Evolutionary conservation across 2,797 vertebrate species (phyloP).

Genomic region (Microctenopoma lineatum): DNA sequence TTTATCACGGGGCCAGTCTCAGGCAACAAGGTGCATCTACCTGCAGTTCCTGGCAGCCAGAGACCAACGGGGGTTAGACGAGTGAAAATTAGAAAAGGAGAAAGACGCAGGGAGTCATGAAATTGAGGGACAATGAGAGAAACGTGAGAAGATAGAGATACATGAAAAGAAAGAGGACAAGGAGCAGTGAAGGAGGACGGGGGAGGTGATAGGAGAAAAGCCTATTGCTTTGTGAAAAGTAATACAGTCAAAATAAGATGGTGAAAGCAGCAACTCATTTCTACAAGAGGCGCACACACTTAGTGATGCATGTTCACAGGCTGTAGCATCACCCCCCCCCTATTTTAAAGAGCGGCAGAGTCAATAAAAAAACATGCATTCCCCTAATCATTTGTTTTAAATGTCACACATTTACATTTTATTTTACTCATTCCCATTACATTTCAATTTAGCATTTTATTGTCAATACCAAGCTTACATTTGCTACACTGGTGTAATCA

Average conservation of each 20-base stretch:
- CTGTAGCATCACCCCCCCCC: constrained; percentile 8
- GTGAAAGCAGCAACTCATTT: constrained; percentile 36
- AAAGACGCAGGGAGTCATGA: constrained; percentile 10
- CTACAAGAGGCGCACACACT: constrained; percentile 35
- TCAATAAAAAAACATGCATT: not conserved
- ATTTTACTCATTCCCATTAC: constrained; percentile 15
- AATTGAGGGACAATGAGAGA: not conserved
- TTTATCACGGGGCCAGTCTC: constrained; percentile 21
- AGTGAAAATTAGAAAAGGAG: constrained; percentile 47
- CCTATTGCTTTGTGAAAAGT: constrained; percentile 15
- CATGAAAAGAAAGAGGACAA: not conserved
- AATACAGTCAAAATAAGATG: constrained; percentile 9
- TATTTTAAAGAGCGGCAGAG: constrained; percentile 20
- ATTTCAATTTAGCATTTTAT: constrained; percentile 12
- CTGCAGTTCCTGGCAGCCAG: constrained; percentile 11
- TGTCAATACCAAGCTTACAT: not conserved
- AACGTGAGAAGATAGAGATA: constrained; percentile 18
- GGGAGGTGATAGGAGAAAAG: not conserved
- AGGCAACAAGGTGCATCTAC: constrained; percentile 17
- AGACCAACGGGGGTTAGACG: constrained; percentile 15
- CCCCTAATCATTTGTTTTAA: not conserved
- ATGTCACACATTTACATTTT: constrained; percentile 4
- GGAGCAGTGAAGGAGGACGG: not conserved
- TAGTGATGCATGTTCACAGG: constrained; percentile 4
- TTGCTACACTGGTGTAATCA: constrained; percentile 12